These are phyloP conservation scores for Stenichneumon culpator DNA, from an alignment of 2,888 invertebrate species.

Conservation along the genomic window DNA sequence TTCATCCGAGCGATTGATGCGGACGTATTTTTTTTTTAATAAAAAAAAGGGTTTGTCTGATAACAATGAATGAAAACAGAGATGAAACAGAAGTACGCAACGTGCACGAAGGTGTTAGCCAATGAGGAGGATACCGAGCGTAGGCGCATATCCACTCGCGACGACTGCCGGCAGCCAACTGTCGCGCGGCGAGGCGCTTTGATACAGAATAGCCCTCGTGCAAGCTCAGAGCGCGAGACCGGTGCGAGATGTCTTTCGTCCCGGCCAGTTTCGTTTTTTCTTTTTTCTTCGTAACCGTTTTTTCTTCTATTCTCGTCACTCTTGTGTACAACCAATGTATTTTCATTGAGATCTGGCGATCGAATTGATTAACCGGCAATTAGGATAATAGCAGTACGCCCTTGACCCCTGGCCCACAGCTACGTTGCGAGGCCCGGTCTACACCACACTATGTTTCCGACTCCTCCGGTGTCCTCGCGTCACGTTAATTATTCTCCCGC, in stretches of 20 bases:
- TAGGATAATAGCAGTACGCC: slow-evolving; percentile 65
- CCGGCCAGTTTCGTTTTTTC: slow-evolving; percentile 7
- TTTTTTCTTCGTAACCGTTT: neutral
- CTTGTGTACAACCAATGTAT: slow-evolving; percentile 30
- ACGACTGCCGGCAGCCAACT: slow-evolving; percentile 66
- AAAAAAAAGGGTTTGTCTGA: neutral
- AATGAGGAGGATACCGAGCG: slow-evolving; percentile 11
- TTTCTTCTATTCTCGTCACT: neutral
- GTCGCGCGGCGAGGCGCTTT: slow-evolving; percentile 59
- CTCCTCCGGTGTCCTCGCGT: slow-evolving; percentile 56
- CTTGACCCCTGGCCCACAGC: slow-evolving; percentile 59
- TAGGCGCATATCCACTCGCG: slow-evolving; percentile 55
- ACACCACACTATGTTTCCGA: slow-evolving; percentile 26
- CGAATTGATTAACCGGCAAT: slow-evolving; percentile 61
- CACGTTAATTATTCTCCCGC: slow-evolving; percentile 66
- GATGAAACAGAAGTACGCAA: neutral
- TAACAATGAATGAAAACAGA: neutral
- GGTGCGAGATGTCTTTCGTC: slow-evolving; percentile 20
- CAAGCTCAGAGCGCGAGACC: slow-evolving; percentile 15
- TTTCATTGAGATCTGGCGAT: slow-evolving; percentile 60
- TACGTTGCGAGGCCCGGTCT: slow-evolving; percentile 28
- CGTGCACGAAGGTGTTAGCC: neutral
- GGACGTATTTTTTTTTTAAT: neutral
- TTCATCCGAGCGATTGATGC: neutral
- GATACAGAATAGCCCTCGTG: slow-evolving; percentile 56